phyloP scores from a whole-genome alignment of 2,113 vertebrate species.

The Triplophysa siluroides region DNA sequence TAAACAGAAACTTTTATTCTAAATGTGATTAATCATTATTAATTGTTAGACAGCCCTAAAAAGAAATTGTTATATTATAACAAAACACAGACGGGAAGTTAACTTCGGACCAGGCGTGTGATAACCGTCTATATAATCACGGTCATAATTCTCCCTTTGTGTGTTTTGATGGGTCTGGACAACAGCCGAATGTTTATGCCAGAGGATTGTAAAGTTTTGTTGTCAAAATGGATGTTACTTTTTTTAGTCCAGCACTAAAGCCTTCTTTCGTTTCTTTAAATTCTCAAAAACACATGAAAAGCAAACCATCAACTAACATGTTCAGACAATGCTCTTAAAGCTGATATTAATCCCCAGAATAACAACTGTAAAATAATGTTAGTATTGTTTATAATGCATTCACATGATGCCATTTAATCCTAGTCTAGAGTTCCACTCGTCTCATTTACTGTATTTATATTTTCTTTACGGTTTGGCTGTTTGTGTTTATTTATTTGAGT shows the following conservation, averaged over 20 bases:
- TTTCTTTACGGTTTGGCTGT: slow-evolving; percentile 32
- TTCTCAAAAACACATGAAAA: slow-evolving; percentile 2
- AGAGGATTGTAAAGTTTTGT: background rate
- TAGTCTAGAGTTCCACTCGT: slow-evolving; percentile 46
- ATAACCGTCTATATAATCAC: background rate
- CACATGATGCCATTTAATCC: slow-evolving; percentile 40
- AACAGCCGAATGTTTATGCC: background rate
- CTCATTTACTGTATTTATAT: slow-evolving; percentile 59
- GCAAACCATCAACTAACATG: slow-evolving; percentile 36
- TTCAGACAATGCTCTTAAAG: slow-evolving; percentile 71
- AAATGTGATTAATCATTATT: too few species aligned
- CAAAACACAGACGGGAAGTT: too few species aligned
- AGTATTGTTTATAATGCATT: slow-evolving; percentile 4
- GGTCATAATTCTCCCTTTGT: background rate
- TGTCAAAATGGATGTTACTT: too few species aligned
- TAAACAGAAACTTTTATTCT: too few species aligned
- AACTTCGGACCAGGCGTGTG: too few species aligned
- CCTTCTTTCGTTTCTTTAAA: background rate
- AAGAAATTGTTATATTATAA: too few species aligned
- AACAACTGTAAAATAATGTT: slow-evolving; percentile 59
- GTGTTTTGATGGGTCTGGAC: background rate
- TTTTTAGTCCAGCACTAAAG: background rate
- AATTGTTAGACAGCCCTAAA: too few species aligned
- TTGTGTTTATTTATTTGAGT: slow-evolving; percentile 74
- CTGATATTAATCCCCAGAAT: slow-evolving; percentile 64